These are phyloP conservation scores for Eunapius fragilis DNA, from an alignment of 37 sponge, comb jelly and placozoan genomes.

Conservation along the genomic window DNA sequence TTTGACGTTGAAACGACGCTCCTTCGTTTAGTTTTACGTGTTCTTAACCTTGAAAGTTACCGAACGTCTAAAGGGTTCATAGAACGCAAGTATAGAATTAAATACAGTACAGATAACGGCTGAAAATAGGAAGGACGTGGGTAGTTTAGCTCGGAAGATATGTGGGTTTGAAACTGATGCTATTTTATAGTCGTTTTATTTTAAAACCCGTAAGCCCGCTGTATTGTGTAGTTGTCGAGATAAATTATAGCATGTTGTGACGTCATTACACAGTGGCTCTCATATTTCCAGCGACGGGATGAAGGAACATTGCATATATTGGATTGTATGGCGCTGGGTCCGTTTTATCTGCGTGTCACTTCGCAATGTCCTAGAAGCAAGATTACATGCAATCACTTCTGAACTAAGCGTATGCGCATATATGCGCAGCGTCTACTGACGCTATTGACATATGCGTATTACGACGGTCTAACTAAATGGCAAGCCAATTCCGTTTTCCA, in stretches of 20 bases:
- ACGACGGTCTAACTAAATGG: background rate
- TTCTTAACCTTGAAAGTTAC: too few relatives aligned
- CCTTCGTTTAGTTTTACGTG: too few relatives aligned
- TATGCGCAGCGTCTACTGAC: background rate
- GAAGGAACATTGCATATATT: background rate
- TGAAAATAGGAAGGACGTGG: too few relatives aligned
- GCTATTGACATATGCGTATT: background rate
- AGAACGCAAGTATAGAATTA: too few relatives aligned
- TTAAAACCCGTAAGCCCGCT: too few relatives aligned
- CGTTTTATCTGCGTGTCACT: background rate
- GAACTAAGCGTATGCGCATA: background rate
- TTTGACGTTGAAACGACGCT: too few relatives aligned
- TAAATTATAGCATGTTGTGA: background rate
- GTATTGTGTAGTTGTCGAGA: too few relatives aligned
- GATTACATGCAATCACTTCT: background rate
- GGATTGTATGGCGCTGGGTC: background rate
- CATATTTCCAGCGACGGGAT: background rate
- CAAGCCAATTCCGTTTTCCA: constrained; percentile 10
- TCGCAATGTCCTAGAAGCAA: background rate
- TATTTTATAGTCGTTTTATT: too few relatives aligned
- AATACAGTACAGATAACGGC: too few relatives aligned
- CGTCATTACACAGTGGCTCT: background rate
- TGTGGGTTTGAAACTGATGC: too few relatives aligned
- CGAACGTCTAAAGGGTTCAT: too few relatives aligned
- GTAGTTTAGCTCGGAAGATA: too few relatives aligned